phyloP scores from a whole-genome alignment of 2,888 invertebrate genomes.

The Ephialtes manifestator region DNA sequence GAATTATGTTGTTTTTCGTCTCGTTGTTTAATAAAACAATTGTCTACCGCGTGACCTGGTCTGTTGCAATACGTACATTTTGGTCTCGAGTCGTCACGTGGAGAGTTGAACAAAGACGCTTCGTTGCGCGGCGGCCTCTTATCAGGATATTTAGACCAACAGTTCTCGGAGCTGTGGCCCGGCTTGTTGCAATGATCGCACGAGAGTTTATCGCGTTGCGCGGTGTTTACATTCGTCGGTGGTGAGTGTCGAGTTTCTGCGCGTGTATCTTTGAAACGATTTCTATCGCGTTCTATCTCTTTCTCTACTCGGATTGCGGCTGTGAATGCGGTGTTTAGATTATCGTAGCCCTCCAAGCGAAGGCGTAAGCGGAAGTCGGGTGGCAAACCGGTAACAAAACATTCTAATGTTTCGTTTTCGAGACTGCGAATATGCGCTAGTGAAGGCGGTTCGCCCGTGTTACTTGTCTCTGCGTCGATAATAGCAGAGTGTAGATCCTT shows the following conservation, averaged over 20 bases:
- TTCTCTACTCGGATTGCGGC: no score
- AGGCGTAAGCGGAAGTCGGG: conserved; percentile 46
- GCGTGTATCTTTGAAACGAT: conserved; percentile 19
- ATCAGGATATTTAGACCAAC: conserved; percentile 29
- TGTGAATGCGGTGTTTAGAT: no score
- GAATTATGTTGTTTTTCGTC: not conserved
- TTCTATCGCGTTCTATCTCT: conserved; percentile 44
- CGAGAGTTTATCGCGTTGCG: not conserved
- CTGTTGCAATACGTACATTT: no score
- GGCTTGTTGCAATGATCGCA: conserved; percentile 27
- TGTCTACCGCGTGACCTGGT: no score
- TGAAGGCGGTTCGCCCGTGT: not conserved
- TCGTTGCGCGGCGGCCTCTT: no score
- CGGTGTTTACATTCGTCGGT: not conserved
- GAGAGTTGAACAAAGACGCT: no score
- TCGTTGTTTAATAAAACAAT: no score
- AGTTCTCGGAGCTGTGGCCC: conserved; percentile 15
- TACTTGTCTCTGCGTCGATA: conserved; percentile 3
- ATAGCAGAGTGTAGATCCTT: conserved; percentile 30
- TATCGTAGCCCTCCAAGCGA: no score
- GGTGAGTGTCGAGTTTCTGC: not conserved
- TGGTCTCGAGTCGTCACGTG: no score
- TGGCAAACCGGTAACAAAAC: conserved; percentile 28
- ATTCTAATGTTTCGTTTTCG: conserved; percentile 42
- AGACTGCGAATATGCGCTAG: not conserved